Base-by-base conservation (phyloP, 1,140 invertebrate species). In the Drosophila elegans region DNA sequence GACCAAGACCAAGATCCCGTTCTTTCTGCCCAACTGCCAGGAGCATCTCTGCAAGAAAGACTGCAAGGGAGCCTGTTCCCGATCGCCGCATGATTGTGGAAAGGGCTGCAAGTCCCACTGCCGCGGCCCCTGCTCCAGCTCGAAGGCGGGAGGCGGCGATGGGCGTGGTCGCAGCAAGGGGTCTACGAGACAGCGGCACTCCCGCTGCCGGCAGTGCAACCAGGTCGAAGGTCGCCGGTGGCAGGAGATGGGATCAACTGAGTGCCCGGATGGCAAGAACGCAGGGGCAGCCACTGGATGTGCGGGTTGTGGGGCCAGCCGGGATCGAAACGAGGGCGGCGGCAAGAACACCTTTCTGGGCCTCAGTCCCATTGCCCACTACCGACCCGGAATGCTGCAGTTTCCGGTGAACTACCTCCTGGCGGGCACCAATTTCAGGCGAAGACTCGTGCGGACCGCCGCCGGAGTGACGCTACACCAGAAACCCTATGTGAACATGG, bases 391-490 rank as follows among this genome's bases (percentile, higher is more conserved):
- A 1, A 59, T 51, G 49, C 9, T 77, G n/a, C 29, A 64, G 16
- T 62, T 52, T 11, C 76, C 76, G 2, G 34, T 60, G 6, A 57
- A 72, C 21, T 73, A 62, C 32, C 44, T 71, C 0, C 51, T 69
- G 2, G 38, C 36, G 2, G 76, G 83, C 6, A 69, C 75, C 16
- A 27, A 62, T n/a, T 51, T 36, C 3, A 63, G 75, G 0, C 76
- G 76, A 3, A 59, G 84, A 2, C 42, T 88, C 3, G 73, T 84
- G 0, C 84, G 83, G 6, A 88, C 83, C 0, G 83, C 83, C 0
- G 83, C 83, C n/a, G 83, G 83, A 0, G 72, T 83, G 0, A 88
- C 84, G 2, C 38, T 89, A 2, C 79, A 79, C 11, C 79, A 79
- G 48, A 51, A 45, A 9, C 63, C 74, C 36, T 67, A 67, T 7